These are phyloP conservation scores for Hemicordylus capensis DNA, from an alignment of 2,113 vertebrate species.

Conservation along the genomic window DNA sequence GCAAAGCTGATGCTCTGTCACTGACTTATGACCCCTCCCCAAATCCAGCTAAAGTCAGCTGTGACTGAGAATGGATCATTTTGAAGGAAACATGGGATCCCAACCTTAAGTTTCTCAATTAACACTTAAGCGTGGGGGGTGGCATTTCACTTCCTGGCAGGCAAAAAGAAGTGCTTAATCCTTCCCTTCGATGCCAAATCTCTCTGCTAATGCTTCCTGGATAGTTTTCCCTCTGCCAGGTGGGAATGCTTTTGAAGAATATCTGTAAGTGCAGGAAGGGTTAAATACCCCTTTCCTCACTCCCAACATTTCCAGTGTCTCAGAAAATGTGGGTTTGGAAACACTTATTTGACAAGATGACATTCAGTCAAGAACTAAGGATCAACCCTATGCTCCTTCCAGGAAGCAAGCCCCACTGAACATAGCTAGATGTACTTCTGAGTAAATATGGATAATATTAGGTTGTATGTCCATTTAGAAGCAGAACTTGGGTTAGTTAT, in stretches of 20 bases:
- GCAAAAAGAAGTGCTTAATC: not conserved
- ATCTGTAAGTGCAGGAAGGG: not conserved
- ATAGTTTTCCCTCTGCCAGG: not conserved
- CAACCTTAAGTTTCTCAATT: not conserved
- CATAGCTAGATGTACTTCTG: not conserved
- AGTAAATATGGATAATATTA: not conserved
- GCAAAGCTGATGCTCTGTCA: too few species aligned
- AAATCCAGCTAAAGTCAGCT: not conserved
- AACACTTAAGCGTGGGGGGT: not conserved
- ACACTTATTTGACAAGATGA: not conserved
- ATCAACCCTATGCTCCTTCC: not conserved
- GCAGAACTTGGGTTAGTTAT: not conserved
- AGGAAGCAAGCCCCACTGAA: not conserved
- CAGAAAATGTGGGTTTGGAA: not conserved
- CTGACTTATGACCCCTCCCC: too few species aligned
- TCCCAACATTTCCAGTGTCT: not conserved
- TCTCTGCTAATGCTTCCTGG: not conserved
- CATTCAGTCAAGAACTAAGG: not conserved
- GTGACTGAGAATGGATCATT: not conserved
- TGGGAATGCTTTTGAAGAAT: not conserved
- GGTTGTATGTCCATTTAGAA: not conserved
- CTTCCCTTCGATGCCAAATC: rapidly evolving
- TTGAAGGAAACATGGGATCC: not conserved
- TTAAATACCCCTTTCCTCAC: not conserved
- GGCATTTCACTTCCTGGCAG: too few species aligned